phyloP scores from a whole-genome alignment of 2,797 vertebrate species.

The Gila robusta region DNA sequence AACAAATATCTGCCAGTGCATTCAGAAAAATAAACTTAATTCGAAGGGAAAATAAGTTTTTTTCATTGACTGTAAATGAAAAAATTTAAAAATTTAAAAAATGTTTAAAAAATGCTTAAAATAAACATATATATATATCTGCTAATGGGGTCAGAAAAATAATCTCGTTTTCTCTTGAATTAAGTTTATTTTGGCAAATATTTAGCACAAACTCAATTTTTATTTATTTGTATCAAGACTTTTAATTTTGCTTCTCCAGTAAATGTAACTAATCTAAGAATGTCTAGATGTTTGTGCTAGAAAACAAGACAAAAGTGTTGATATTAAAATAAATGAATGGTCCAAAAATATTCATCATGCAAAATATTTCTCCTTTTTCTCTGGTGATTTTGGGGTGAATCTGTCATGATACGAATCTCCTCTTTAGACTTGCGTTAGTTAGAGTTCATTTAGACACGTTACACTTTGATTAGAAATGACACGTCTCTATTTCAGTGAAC shows the following conservation, averaged over 20 bases:
- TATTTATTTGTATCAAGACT: not conserved
- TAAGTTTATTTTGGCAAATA: not conserved
- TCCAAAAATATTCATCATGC: not conserved
- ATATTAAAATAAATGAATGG: not conserved
- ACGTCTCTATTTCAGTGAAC: not conserved
- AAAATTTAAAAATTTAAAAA: too few species aligned
- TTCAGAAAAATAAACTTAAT: not conserved
- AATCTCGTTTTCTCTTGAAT: not conserved
- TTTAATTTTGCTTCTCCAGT: not conserved
- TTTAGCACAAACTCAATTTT: too few species aligned
- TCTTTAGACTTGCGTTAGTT: not conserved
- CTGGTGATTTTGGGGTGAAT: not conserved
- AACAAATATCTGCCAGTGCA: not conserved
- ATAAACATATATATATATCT: not conserved
- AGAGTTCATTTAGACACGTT: not conserved
- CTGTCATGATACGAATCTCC: not conserved
- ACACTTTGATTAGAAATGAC: not conserved
- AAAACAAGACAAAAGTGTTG: not conserved
- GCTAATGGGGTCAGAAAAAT: not conserved
- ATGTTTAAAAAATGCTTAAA: too few species aligned
- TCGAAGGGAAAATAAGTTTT: too few species aligned
- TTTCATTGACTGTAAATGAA: too few species aligned
- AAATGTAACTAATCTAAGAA: not conserved
- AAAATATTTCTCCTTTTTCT: too few species aligned
- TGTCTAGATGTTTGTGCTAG: not conserved